These are phyloP conservation scores for Drosophila gaucha DNA, from an alignment of 2,888 invertebrate species.

Conservation along the genomic window DNA sequence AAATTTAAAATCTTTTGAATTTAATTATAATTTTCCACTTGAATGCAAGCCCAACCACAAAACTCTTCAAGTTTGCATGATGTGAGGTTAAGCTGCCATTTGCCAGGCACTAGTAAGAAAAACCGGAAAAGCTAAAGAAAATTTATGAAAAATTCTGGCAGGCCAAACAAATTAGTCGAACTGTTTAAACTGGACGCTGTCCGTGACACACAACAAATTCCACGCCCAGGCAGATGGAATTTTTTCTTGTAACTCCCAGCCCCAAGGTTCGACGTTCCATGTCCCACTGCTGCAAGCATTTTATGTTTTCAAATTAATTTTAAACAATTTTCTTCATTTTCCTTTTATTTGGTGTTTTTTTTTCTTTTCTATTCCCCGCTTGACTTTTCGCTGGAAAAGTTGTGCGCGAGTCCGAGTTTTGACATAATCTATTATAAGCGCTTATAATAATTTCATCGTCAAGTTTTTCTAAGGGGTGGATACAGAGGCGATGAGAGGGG, in stretches of 20 bases:
- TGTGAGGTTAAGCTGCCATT: slow-evolving; percentile 22
- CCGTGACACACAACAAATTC: slow-evolving; percentile 64
- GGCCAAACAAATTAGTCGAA: slow-evolving; percentile 25
- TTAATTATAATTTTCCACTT: not conserved
- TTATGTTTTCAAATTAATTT: slow-evolving; percentile 67
- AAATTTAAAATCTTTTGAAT: too few relatives aligned
- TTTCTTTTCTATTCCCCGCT: slow-evolving; percentile 1
- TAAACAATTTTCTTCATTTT: slow-evolving; percentile 38
- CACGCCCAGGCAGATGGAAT: slow-evolving; percentile 3
- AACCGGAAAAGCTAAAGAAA: slow-evolving; percentile 12
- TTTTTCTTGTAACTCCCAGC: not conserved
- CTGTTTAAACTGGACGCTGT: slow-evolving; percentile 43
- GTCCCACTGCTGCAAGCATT: slow-evolving; percentile 23
- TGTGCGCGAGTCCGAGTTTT: slow-evolving; percentile 42
- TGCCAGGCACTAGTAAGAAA: slow-evolving; percentile 23
- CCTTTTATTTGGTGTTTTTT: slow-evolving; percentile 4
- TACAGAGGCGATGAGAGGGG: not conserved
- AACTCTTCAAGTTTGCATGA: slow-evolving; percentile 40
- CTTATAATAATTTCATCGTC: slow-evolving; percentile 52
- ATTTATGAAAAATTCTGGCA: slow-evolving; percentile 7
- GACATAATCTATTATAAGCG: slow-evolving; percentile 67
- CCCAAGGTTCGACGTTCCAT: not conserved
- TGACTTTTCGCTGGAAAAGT: slow-evolving; percentile 38
- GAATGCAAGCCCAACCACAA: slow-evolving; percentile 11
- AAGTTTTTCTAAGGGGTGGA: slow-evolving; percentile 13